Base-by-base conservation (phyloP, 1,140 invertebrate species). In the Trissolcus basalis region DNA sequence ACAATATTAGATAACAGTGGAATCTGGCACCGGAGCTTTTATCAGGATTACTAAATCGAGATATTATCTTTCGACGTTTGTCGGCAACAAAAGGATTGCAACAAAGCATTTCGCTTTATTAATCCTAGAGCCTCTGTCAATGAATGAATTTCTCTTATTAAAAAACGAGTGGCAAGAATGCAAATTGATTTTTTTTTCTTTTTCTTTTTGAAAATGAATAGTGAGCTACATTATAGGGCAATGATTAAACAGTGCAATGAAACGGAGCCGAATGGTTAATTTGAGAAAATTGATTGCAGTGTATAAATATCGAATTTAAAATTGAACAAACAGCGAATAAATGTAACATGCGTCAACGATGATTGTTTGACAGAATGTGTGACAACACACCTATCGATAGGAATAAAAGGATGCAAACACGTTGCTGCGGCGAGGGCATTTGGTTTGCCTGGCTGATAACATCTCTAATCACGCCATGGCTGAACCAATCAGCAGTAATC, bases 401-500 rank as follows among this genome's bases (percentile, higher is more conserved):
- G 61, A 61, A 55, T 77, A 77, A 83, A 86, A 78, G 82, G 83
- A 85, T 84, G 81, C 82, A 85, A 84, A 85, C 84, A 85, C 81
- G 79, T 84, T 79, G 76, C 79, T 79, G 79, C 51, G 84, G 82
- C 77, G 76, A 80, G 72, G 82, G 82, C 80, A 84, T 82, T 83
- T 81, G 80, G 81, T 84, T 81, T 82, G 81, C 79, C 81, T 79
- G 77, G 71, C 85, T 85, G 84, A 85, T 85, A 87, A 87, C 85
- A 87, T 87, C 85, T 86, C 85, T 87, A 87, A 87, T 87, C 85
- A 87, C 85, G 83, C 81, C 83, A 84, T 81, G 81, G 84, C 82
- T 83, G 85, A 84, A 86, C 85, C 85, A 87, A 87, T 87, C 85
- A 86, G 83, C 83, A 83, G 83, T 87, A 87, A 87, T 87, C 85